Conservation (phyloP, 2,888 invertebrate species). For the Aquatica leii region DNA sequence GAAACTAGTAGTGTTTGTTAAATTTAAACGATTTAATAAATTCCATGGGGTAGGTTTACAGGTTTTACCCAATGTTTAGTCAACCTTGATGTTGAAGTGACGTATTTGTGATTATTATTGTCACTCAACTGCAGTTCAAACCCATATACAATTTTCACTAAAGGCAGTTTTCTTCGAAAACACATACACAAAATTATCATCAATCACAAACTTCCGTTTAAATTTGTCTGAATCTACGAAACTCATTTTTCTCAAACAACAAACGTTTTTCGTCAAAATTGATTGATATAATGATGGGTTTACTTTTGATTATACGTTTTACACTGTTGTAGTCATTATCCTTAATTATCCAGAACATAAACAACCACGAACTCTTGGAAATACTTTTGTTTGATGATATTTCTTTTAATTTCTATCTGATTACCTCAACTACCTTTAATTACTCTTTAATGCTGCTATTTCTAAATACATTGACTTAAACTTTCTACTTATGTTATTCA, state of each 20-base stretch:
- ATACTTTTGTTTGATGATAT: neutral
- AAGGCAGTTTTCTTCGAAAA: neutral
- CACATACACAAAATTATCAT: constrained; percentile 5
- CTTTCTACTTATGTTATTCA: no score
- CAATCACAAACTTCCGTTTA: neutral
- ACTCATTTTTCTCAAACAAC: no score
- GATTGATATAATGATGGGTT: neutral
- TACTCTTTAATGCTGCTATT: neutral
- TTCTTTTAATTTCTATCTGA: neutral
- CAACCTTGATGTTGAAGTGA: no score
- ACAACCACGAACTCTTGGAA: neutral
- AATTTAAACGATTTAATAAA: no score
- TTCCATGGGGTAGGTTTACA: no score
- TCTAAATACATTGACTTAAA: neutral
- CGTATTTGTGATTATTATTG: no score
- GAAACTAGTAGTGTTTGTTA: no score
- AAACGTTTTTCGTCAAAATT: no score
- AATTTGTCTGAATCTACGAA: neutral
- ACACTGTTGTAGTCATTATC: neutral
- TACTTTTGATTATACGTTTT: neutral
- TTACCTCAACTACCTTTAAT: neutral
- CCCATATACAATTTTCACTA: constrained; percentile 1
- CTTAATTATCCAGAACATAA: neutral
- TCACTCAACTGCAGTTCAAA: no score
- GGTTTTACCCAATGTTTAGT: no score